These are phyloP conservation scores for Ceyx margarethae DNA, from an alignment of 2,113 vertebrate species.

Conservation along the genomic window DNA sequence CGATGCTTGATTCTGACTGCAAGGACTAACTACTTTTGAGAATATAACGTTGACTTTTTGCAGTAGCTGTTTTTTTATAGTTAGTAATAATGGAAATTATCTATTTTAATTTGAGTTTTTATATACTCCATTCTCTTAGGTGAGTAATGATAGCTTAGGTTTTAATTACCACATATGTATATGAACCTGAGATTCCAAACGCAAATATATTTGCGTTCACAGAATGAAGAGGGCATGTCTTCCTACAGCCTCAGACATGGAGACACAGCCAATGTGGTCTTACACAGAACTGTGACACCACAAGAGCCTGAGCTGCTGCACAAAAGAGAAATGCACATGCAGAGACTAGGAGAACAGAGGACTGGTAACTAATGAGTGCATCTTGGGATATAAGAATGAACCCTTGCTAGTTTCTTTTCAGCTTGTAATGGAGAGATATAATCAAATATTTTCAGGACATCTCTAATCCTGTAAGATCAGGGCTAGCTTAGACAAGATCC, in stretches of 20 bases:
- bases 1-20: neutral
- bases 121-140: conserved; percentile 29
- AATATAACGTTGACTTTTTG: conserved; percentile 2
- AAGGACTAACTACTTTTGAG: conserved; percentile 1
- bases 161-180: conserved; percentile 38
- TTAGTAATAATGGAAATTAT: conserved; percentile 50
- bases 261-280: neutral
- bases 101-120: conserved; percentile 51
- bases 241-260: neutral
- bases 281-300: neutral
- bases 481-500: neutral
- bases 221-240: neutral
- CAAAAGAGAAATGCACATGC: neutral
- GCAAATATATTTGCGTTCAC: neutral
- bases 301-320: neutral
- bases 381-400: neutral
- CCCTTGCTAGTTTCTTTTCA: neutral
- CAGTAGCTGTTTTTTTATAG: conserved; percentile 18
- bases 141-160: conserved; percentile 34
- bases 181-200: neutral
- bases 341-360: neutral
- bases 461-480: neutral
- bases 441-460: neutral
- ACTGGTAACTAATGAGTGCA: neutral
- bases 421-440: neutral